Percentiles rank a stretch among this genome's conserved stretches.
Evolutionary conservation across 2,113 vertebrate genomes (phyloP).

Genomic region (Recurvirostra avosetta): DNA sequence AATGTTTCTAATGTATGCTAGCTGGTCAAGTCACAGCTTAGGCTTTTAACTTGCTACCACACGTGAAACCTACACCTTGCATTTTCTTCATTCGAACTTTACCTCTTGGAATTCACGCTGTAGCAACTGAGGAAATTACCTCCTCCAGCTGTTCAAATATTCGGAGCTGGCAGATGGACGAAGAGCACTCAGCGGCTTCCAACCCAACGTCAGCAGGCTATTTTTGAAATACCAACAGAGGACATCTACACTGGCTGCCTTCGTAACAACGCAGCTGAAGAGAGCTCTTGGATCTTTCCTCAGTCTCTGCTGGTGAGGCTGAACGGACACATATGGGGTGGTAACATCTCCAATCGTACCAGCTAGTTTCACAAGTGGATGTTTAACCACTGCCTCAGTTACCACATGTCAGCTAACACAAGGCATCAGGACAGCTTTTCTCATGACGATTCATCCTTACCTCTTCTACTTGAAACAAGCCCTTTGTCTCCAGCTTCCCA

Average conservation of each 20-base stretch:
- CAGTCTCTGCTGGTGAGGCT: neutral
- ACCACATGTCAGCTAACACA: neutral
- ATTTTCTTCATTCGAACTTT: neutral
- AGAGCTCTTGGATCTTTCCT: neutral
- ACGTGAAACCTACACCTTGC: neutral
- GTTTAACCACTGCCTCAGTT: neutral
- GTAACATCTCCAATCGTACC: fast-evolving
- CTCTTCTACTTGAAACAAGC: neutral
- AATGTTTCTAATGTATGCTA: neutral
- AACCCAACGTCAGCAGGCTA: fast-evolving
- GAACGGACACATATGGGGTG: fast-evolving
- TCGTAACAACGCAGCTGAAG: neutral
- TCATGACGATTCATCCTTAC: neutral
- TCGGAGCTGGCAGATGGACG: neutral
- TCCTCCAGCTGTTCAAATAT: slow-evolving; percentile 27
- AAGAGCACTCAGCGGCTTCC: neutral
- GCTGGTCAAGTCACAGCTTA: neutral
- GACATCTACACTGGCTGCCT: neutral
- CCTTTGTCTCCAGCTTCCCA: neutral
- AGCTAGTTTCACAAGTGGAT: neutral
- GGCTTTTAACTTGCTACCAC: slow-evolving; percentile 25
- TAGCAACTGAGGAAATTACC: neutral
- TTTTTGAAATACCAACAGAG: neutral
- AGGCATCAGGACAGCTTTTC: neutral
- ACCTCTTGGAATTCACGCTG: slow-evolving; percentile 1